Base-by-base conservation (phyloP, 2,888 invertebrate species). In the Drosophila vallismaia region DNA sequence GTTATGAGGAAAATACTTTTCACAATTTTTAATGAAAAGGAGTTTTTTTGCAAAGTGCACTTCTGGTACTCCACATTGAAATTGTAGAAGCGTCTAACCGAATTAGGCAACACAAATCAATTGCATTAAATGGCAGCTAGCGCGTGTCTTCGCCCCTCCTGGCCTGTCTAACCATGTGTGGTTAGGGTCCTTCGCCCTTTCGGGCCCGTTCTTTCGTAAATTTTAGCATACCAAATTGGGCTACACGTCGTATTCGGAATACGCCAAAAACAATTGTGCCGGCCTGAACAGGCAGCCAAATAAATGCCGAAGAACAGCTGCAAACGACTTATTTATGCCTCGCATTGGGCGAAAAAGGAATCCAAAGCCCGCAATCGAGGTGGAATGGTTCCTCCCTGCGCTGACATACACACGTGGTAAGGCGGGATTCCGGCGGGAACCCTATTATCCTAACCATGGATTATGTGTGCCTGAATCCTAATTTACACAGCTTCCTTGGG, bases 21-120 rank as follows among this genome's bases (percentile, higher is more conserved):
- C 19, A 19, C 19, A 28, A 28, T 28, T 8, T 8, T 8, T 9
- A 19, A 4, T 9, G 3, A 33, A 33, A 10, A 42, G 8, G 4
- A 8, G 4, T n/a, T 8, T 57, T 36, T 60, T 19, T 3, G 38
- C 57, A 2, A 36, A 8, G 60, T 59, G 59, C 24, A 24, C 31
- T 31, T 26, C 12, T 26, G 33, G 8, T 2, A 14, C 10, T 19
- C 12, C 71, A 48, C 73, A 70, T 49, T 67, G 56, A 51, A 67
- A 72, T 73, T 71, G 69, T 72, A 76, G 40, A 31, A 76, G 69
- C 79, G 70, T 68, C 71, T 69, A 71, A 79, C 63, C 66, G 75
- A 86, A 83, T 83, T 79, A 86, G 75, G 70, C 52, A 69, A 71
- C 79, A 75, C 79, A 84, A 88, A 77, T 84, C 83, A 84, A 88